Evolutionary conservation across 37 sponge, comb jelly and placozoan genomes (phyloP).

Genomic region (Beroe forskalii): DNA sequence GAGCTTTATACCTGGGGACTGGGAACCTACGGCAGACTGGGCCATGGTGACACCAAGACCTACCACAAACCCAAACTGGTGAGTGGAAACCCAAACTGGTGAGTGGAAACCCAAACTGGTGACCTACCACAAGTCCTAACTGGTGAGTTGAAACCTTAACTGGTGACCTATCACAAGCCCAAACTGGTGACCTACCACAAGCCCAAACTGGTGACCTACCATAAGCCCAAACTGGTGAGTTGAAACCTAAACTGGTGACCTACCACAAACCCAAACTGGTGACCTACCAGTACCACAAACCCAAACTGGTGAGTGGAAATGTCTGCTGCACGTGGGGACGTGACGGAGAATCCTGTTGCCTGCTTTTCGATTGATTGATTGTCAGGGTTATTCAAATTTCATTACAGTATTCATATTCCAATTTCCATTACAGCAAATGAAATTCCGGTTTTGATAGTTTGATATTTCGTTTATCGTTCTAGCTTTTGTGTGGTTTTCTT

Average conservation of each 20-base stretch:
- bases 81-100: too few relatives aligned
- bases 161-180: neutral
- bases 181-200: neutral
- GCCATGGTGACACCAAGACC: slow-evolving; percentile 78
- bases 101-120: too few relatives aligned
- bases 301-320: slow-evolving; percentile 53
- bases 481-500: too few relatives aligned
- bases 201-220: too few relatives aligned
- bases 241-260: neutral
- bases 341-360: too few relatives aligned
- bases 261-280: neutral
- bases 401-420: too few relatives aligned
- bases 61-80: slow-evolving; percentile 89
- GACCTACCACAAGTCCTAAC: slow-evolving; percentile 81
- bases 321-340: too few relatives aligned
- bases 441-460: too few relatives aligned
- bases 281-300: slow-evolving; percentile 70
- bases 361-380: too few relatives aligned
- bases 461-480: too few relatives aligned
- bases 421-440: too few relatives aligned
- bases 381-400: too few relatives aligned
- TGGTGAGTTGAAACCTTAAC: neutral
- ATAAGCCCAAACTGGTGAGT: slow-evolving; percentile 78
- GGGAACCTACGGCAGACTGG: slow-evolving; percentile 84
- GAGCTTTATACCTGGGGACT: slow-evolving; percentile 95